These are phyloP conservation scores for Sebastes steindachneri DNA, from an alignment of 2,797 vertebrate genomes.

Conservation along the genomic window DNA sequence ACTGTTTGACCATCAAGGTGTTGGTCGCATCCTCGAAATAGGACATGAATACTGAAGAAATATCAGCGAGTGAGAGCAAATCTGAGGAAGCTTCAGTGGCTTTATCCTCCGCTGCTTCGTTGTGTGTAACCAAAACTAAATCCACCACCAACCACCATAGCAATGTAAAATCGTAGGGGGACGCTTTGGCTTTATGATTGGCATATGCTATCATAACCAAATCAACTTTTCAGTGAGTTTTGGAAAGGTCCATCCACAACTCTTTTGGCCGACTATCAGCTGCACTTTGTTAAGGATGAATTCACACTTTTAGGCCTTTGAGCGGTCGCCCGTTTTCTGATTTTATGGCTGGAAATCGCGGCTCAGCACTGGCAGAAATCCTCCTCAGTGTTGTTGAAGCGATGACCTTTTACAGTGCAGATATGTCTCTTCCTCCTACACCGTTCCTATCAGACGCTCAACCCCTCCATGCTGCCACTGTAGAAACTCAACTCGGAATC, in stretches of 20 bases:
- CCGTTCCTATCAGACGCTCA: constrained; percentile 43
- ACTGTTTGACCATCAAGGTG: no score
- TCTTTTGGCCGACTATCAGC: not conserved
- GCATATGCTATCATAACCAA: not conserved
- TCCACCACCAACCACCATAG: not conserved
- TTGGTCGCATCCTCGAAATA: not conserved
- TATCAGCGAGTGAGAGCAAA: not conserved
- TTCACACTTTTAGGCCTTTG: constrained; percentile 35
- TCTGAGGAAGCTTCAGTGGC: not conserved
- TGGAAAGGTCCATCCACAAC: not conserved
- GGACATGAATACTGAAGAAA: not conserved
- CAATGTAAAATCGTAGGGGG: not conserved
- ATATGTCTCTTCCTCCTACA: constrained; percentile 50
- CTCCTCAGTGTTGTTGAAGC: constrained; percentile 39
- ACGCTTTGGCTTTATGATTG: not conserved
- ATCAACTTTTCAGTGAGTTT: not conserved
- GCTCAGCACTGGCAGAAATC: constrained; percentile 22
- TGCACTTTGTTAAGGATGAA: constrained; percentile 17
- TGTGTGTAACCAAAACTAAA: not conserved
- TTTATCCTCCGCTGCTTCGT: not conserved
- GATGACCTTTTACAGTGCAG: constrained; percentile 63
- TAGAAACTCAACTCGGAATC: constrained; percentile 30
- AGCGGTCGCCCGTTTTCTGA: constrained; percentile 10
- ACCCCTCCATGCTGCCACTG: constrained; percentile 29
- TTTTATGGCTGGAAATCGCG: constrained; percentile 18